Evolutionary conservation across 92 coral and sea anemone species (phyloP).

Genomic region (Heliopora coerulea): DNA sequence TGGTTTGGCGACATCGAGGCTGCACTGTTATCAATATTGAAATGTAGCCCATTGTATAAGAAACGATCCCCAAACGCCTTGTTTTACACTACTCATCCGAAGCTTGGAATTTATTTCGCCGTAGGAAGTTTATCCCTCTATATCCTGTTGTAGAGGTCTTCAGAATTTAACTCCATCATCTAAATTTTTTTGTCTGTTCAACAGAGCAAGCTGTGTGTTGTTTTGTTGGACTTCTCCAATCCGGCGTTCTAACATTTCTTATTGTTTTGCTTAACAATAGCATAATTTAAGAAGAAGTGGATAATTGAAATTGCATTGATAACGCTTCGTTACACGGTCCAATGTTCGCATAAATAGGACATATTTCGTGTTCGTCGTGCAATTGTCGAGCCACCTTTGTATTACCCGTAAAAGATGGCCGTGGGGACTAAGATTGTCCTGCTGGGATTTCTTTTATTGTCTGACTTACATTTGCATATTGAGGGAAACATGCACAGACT

Average conservation of each 20-base stretch:
- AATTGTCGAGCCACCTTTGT: neutral
- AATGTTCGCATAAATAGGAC: neutral
- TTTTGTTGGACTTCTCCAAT: neutral
- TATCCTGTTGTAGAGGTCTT: too few species aligned
- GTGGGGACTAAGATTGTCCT: neutral
- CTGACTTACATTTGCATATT: conserved; percentile 1
- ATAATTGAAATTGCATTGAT: neutral
- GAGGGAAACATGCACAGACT: too few species aligned
- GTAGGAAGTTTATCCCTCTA: too few species aligned
- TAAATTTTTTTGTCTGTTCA: too few species aligned
- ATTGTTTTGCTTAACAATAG: neutral
- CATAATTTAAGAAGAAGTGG: neutral
- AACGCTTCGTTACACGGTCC: neutral
- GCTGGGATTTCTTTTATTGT: neutral
- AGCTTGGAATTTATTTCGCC: too few species aligned
- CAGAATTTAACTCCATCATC: too few species aligned
- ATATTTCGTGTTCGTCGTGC: neutral
- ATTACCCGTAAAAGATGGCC: neutral
- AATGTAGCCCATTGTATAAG: too few species aligned
- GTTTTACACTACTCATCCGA: too few species aligned
- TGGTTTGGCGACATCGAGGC: too few species aligned
- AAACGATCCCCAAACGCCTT: too few species aligned
- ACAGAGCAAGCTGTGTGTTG: neutral
- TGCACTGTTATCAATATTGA: too few species aligned
- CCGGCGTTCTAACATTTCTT: neutral